phyloP scores from a whole-genome alignment of 2,888 invertebrate genomes.

The Folsomia manolachei region DNA sequence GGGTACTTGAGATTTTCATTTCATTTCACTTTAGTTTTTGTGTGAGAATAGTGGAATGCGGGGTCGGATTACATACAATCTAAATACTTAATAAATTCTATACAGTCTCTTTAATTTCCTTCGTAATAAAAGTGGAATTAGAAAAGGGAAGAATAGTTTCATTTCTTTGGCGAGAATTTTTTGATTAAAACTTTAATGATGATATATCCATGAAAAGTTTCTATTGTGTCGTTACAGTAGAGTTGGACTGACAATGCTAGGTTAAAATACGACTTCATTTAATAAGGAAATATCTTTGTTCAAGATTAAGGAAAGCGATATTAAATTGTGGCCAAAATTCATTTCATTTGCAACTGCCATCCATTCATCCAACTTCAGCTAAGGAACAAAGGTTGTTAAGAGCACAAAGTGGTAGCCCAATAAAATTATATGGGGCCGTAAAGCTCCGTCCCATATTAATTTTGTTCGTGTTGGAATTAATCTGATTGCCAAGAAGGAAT shows the following conservation, averaged over 20 bases:
- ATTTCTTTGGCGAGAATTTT: slow-evolving; percentile 35
- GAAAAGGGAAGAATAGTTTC: slow-evolving; percentile 13
- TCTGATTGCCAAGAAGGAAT: slow-evolving; percentile 39
- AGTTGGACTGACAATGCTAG: not conserved
- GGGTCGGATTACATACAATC: not conserved
- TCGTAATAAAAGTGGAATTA: slow-evolving; percentile 15
- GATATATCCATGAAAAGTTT: slow-evolving; percentile 45
- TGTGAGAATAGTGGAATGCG: not conserved
- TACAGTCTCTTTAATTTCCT: slow-evolving; percentile 7
- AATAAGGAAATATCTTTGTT: slow-evolving; percentile 21
- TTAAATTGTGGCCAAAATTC: slow-evolving; percentile 8
- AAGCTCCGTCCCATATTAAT: slow-evolving; percentile 48
- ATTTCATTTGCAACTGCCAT: not conserved
- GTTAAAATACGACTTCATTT: not conserved
- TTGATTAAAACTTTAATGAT: slow-evolving; percentile 51
- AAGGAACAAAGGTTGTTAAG: not conserved
- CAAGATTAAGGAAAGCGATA: slow-evolving; percentile 10
- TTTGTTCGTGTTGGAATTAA: slow-evolving; percentile 48
- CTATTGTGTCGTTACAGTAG: not conserved
- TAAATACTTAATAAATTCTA: slow-evolving; percentile 16
- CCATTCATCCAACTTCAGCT: slow-evolving; percentile 8
- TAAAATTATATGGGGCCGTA: slow-evolving; percentile 37
- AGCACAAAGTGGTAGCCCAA: slow-evolving; percentile 11
- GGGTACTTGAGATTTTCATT: not conserved
- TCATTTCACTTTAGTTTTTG: not conserved